A percentile compares a stretch with the other conserved stretches of the same genome.
Evolutionary conservation across 2,888 invertebrate species (phyloP).

Genomic region (Lycophotia porphyrea): DNA sequence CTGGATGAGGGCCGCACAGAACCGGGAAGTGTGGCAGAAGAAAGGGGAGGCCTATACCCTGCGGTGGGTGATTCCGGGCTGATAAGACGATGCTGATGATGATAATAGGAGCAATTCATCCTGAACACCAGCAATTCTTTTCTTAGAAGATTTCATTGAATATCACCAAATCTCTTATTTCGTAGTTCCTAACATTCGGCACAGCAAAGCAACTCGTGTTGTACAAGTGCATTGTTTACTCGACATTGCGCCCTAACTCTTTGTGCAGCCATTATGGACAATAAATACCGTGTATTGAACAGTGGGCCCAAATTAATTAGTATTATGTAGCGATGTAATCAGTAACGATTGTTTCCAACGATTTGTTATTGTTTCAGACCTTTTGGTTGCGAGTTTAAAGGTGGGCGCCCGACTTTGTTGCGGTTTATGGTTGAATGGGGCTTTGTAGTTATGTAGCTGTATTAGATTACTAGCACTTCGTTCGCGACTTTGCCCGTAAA

Average conservation of each 20-base stretch:
- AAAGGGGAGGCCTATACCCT: no score
- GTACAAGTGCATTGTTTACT: slow-evolving; percentile 74
- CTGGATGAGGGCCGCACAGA: no score
- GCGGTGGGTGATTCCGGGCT: no score
- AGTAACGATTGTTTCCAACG: slow-evolving; percentile 49
- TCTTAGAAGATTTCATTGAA: neutral
- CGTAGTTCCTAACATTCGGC: slow-evolving; percentile 54
- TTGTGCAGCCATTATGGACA: slow-evolving; percentile 75
- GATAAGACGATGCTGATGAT: no score
- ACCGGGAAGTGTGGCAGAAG: no score
- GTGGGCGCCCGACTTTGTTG: slow-evolving; percentile 7
- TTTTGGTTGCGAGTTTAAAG: slow-evolving; percentile 39
- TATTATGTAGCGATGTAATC: slow-evolving; percentile 58
- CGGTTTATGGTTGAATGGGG: slow-evolving; percentile 2
- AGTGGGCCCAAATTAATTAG: slow-evolving; percentile 72
- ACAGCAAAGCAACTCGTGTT: slow-evolving; percentile 58
- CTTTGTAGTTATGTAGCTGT: slow-evolving; percentile 5
- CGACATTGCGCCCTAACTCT: slow-evolving; percentile 63
- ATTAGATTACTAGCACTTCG: no score
- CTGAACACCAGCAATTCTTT: neutral
- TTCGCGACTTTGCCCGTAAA: no score
- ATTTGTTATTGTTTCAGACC: slow-evolving; percentile 60
- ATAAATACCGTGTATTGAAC: slow-evolving; percentile 72
- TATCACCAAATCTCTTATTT: slow-evolving; percentile 41
- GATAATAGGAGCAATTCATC: neutral